phyloP scores from a whole-genome alignment of 2,797 vertebrate genomes.

The Dendrocincla tyrannina region DNA sequence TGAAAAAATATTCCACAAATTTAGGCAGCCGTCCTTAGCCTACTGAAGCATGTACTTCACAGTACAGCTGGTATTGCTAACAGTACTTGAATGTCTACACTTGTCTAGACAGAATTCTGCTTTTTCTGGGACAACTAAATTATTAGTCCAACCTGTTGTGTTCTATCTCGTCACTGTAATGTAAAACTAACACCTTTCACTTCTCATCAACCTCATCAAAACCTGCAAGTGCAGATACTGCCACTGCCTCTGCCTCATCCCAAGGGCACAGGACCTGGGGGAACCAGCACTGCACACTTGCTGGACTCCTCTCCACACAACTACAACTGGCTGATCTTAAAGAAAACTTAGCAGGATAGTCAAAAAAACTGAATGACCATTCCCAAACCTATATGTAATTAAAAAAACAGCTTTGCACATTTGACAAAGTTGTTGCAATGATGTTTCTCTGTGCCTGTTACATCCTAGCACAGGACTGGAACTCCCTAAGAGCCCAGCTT shows the following conservation, averaged over 20 bases:
- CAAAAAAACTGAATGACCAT: neutral
- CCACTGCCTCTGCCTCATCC: neutral
- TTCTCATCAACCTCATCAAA: neutral
- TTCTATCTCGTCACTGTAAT: neutral
- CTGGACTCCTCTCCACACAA: neutral
- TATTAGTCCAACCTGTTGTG: neutral
- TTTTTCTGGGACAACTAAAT: neutral
- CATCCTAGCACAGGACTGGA: neutral
- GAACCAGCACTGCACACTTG: neutral
- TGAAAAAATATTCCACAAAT: neutral
- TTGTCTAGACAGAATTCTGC: neutral
- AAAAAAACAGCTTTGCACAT: neutral
- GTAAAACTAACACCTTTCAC: neutral
- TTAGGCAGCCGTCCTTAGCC: neutral
- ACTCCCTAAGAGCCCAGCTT: neutral
- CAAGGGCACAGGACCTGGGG: neutral
- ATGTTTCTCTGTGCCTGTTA: neutral
- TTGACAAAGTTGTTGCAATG: neutral
- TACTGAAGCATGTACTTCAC: neutral
- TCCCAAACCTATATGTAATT: neutral
- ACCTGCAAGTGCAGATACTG: too few species aligned
- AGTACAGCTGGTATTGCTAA: neutral
- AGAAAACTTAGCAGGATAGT: neutral
- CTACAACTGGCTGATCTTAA: neutral
- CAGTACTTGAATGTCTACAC: neutral